phyloP scores from a whole-genome alignment of 1,140 invertebrate genomes.

The Pteromalus puparum region DNA sequence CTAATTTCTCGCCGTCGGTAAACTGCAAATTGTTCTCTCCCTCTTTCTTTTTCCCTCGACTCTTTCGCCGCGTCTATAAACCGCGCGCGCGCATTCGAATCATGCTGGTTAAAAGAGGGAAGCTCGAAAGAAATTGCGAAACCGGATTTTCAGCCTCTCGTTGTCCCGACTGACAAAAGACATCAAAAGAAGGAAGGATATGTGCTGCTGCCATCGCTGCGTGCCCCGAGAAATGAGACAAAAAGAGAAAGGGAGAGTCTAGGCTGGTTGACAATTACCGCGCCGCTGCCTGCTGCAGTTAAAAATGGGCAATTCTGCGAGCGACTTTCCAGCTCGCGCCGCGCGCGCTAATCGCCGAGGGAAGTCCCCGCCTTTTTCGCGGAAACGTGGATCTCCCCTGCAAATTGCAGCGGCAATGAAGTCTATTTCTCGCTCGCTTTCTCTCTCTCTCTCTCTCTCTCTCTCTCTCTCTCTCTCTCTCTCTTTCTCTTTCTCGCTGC shows the following conservation, averaged over 20 bases:
- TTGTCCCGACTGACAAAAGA: neutral
- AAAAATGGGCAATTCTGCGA: conserved; percentile 29
- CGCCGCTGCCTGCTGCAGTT: neutral
- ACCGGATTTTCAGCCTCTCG: conserved; percentile 23
- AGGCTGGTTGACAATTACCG: conserved; percentile 19
- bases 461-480: conserved; percentile 6
- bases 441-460: neutral
- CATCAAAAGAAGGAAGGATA: neutral
- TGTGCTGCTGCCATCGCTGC: neutral
- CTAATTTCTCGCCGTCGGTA: neutral
- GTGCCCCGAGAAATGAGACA: neutral
- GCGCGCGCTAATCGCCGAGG: neutral
- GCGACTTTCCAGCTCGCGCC: neutral
- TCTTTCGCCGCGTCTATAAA: neutral
- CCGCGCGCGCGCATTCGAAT: neutral
- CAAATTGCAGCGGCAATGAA: conserved; percentile 58
- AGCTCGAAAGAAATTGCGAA: neutral
- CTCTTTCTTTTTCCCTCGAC: neutral
- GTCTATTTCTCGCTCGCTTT: conserved; percentile 37
- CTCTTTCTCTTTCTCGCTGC: neutral
- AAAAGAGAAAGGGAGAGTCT: conserved; percentile 33
- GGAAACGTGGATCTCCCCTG: conserved; percentile 53
- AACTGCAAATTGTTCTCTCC: neutral
- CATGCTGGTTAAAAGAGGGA: neutral
- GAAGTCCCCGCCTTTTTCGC: neutral